Evolutionary conservation across 2,888 invertebrate genomes (phyloP).

Genomic region (Scaptomyza parva): DNA sequence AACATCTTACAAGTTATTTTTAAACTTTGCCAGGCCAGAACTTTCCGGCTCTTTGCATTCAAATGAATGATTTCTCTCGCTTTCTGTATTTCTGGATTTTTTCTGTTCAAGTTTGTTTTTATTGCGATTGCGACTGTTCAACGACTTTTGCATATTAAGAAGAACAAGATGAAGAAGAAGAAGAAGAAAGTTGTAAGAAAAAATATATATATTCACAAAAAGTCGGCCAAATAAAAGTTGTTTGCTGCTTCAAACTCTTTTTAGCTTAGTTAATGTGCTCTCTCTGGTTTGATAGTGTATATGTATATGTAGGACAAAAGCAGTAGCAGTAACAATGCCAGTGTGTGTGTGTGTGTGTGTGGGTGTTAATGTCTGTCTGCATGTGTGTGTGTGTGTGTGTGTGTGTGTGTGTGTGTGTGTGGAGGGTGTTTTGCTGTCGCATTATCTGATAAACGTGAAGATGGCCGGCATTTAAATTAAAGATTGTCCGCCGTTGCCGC

Average conservation of each 20-base stretch:
- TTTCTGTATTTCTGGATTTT: not conserved
- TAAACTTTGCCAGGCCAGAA: not conserved
- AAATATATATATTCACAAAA: too few species aligned
- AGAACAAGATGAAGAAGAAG: too few species aligned
- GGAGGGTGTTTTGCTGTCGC: constrained; percentile 51
- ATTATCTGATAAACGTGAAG: constrained; percentile 76
- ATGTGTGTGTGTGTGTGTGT: constrained; percentile 12
- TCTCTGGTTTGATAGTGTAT: constrained; percentile 3
- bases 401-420: constrained; percentile 9
- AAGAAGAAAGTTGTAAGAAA: too few species aligned
- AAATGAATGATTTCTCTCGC: not conserved
- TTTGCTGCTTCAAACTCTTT: too few species aligned
- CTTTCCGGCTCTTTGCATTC: not conserved
- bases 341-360: constrained; percentile 7
- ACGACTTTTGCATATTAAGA: too few species aligned
- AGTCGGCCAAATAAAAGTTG: too few species aligned
- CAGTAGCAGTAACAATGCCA: not conserved
- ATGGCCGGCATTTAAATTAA: constrained; percentile 79
- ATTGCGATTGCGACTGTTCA: too few species aligned
- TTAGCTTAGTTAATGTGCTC: not conserved
- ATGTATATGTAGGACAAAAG: not conserved
- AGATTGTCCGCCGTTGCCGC: constrained; percentile 73
- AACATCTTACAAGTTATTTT: not conserved
- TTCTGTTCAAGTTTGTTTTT: not conserved
- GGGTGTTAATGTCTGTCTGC: not conserved